phyloP scores from a whole-genome alignment of 2,888 invertebrate species.

The Lomographa bimaculata region DNA sequence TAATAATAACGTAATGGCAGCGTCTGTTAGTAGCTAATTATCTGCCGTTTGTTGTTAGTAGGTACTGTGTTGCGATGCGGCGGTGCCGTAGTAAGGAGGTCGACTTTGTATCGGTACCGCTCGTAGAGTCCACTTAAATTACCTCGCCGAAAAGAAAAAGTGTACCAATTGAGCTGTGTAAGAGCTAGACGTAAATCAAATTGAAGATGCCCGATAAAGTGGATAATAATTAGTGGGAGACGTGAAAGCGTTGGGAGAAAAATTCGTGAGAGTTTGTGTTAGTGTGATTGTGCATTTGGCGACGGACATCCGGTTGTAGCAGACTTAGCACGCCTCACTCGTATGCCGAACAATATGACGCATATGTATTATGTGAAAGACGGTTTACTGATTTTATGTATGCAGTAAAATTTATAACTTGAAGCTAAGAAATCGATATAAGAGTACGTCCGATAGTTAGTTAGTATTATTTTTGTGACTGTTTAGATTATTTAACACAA shows the following conservation, averaged over 20 bases:
- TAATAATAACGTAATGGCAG: constrained; percentile 43
- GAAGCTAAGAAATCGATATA: too few species aligned
- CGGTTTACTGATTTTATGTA: too few species aligned
- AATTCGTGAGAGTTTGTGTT: constrained; percentile 82
- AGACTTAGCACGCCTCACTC: constrained; percentile 24
- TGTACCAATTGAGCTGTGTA: constrained; percentile 77
- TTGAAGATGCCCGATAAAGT: constrained; percentile 83
- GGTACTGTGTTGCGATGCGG: constrained; percentile 22
- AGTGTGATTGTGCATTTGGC: constrained; percentile 80
- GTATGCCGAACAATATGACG: constrained; percentile 12
- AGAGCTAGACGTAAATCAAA: constrained; percentile 81
- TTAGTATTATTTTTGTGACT: too few species aligned
- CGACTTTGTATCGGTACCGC: constrained; percentile 45
- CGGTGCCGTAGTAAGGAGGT: constrained; percentile 45
- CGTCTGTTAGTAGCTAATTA: constrained; percentile 42
- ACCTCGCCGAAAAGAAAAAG: constrained; percentile 77
- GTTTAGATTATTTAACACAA: too few species aligned
- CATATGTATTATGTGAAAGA: constrained; percentile 20
- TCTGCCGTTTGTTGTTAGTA: constrained; percentile 32
- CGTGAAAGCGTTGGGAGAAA: constrained; percentile 83
- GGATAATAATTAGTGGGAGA: constrained; percentile 83
- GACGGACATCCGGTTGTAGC: constrained; percentile 73
- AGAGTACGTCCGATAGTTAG: too few species aligned
- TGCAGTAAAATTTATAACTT: too few species aligned
- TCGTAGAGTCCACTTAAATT: constrained; percentile 59